Evolutionary conservation across 1,140 invertebrate genomes (phyloP), one percentile per base, ranked within the genome.

Genomic region (Medauroidea extradentata): DNA sequence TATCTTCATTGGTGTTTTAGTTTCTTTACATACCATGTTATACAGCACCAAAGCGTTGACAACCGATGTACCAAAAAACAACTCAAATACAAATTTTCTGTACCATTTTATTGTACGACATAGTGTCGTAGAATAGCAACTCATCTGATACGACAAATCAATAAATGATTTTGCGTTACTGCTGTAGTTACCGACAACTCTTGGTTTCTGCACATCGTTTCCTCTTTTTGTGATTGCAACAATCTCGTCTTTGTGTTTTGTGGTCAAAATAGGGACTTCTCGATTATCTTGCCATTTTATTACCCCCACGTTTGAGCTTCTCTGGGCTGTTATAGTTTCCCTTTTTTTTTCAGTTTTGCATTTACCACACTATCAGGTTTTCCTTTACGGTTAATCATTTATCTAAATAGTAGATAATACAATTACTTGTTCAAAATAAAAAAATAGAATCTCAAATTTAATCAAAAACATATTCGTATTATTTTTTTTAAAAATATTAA

Each of bases 61-160:
- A 27, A 27, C 50, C 14, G 25, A 27, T 53, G 24, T 25, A 25
- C 21, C n/a, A 8, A 27, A 27, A 7, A 53, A 19, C 18, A 51
- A 53, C 18, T 53, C 29, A 38, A 53, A 53, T 53, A 29, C 50
- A 53, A 53, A 19, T 29, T 2, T 24, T 9, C 24, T 53, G 50
- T 38, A 53, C 50, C 25, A 53, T 19, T 53, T 53, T 8, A 53
- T 24, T 19, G 27, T 53, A 19, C 21, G 7, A 34, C 50, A 11
- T 25, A 29, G 50, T 53, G 39, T 18, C 18, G 27, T 11, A 53
- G 29, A 53, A n/a, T 53, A 8, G 18, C 16, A 25, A 53, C 27
- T 38, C 5, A 9, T 53, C 14, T 53, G 50, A 14, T 53, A n/a
- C 13, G 27, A 19, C 18, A 34, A 25, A 19, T 53, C 24, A 53